Evolutionary conservation across 2,797 vertebrate species (phyloP), one percentile per base, ranked within the genome.

Genomic region (Gymnothorax javanicus): DNA sequence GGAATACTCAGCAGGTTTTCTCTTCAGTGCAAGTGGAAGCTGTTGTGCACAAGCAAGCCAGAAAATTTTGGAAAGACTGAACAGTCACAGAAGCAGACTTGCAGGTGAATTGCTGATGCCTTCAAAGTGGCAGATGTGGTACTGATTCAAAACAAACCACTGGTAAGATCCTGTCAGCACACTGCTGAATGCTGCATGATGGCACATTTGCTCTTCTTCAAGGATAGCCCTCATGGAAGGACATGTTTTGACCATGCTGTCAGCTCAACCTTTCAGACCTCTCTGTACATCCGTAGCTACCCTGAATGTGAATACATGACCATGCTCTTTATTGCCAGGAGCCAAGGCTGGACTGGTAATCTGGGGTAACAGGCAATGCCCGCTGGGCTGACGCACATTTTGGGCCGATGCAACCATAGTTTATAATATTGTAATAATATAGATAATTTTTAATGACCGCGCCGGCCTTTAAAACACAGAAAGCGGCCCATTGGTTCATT

Each of bases 211-310:
- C 88, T 90, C 87, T 85, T 85, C 57, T 69, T 23, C 64, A 54
- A 86, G 86, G 88, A 90, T 75, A 20, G 87, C 91, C 90, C 89
- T 86, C 92, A 94, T 93, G 88, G 86, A 92, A 86, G 88, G 87
- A 54, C 89, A 11, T 94, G 93, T 94, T 95, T 91, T 96, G 94
- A 94, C 93, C 93, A 90, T 90, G 85, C 90, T 91, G 90, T 91
- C 90, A 89, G 86, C 87, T 88, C 90, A 91, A 86, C 87, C 83
- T 92, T 93, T 92, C 89, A 93, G 91, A 93, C 92, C 91, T 91
- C 94, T 94, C 93, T 92, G 88, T 90, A 75, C 89, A 94, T 92
- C 91, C 92, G 88, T 82, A 52, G 88, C 62, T 71, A 60, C 91
- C 88, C 88, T 88, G 91, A 92, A 85, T 89, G 89, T 67, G 89